These are phyloP conservation scores for Spilosoma lubricipeda DNA, from an alignment of 2,888 invertebrate genomes.

Conservation along the genomic window DNA sequence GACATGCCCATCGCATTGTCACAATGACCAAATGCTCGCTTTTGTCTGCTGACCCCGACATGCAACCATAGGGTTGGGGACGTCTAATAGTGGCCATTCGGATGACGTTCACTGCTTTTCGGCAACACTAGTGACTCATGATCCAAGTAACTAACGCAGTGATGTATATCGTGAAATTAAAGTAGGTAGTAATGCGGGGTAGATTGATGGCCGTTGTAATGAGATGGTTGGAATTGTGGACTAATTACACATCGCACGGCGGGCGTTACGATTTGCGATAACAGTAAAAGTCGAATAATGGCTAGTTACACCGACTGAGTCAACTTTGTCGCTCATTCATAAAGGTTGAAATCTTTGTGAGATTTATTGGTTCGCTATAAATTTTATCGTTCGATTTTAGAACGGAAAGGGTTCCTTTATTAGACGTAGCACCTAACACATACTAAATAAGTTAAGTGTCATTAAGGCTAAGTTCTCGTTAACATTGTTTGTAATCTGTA, in stretches of 20 bases:
- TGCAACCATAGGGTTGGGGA: slow-evolving; percentile 55
- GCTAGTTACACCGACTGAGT: slow-evolving; percentile 71
- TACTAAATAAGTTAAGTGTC: not conserved
- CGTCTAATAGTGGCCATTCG: slow-evolving; percentile 15
- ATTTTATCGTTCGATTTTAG: slow-evolving; percentile 51
- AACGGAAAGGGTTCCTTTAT: slow-evolving; percentile 55
- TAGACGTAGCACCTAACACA: not conserved
- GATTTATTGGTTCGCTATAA: slow-evolving; percentile 68
- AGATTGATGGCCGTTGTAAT: slow-evolving; percentile 50
- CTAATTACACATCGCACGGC: slow-evolving; percentile 78
- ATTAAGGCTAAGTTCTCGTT: not conserved
- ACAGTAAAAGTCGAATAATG: slow-evolving; percentile 83
- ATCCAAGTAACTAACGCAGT: slow-evolving; percentile 23
- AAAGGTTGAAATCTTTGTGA: slow-evolving; percentile 64
- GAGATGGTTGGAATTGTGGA: slow-evolving; percentile 66
- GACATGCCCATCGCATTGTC: slow-evolving; percentile 71
- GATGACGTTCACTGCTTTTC: slow-evolving; percentile 47
- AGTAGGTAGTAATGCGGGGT: slow-evolving; percentile 24
- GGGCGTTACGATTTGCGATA: slow-evolving; percentile 80
- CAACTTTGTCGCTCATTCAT: slow-evolving; percentile 75
- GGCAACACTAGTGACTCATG: slow-evolving; percentile 1
- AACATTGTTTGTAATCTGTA: too few relatives aligned
- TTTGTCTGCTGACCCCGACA: slow-evolving; percentile 66
- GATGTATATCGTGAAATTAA: slow-evolving; percentile 34
- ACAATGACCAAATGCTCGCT: slow-evolving; percentile 65